Conservation (phyloP, 2,797 vertebrate species). For the Eulemur albifrons region DNA sequence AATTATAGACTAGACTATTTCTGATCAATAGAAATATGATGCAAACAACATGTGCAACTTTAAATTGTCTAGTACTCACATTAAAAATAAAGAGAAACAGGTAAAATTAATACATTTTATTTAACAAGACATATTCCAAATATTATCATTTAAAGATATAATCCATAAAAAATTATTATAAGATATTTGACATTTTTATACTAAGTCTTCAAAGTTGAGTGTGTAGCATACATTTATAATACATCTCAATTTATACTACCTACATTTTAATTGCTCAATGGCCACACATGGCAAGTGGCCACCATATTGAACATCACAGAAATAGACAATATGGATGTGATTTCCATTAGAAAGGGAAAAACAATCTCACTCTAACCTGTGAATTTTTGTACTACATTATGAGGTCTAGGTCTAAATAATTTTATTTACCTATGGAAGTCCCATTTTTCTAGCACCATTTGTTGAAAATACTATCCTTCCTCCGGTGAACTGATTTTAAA, state of each 20-base stretch:
- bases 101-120: neutral
- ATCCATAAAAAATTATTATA: neutral
- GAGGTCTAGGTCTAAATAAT: neutral
- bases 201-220: neutral
- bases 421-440: neutral
- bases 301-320: neutral
- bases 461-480: neutral
- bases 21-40: neutral
- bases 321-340: neutral
- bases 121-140: neutral
- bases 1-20: neutral
- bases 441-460: neutral
- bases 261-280: neutral
- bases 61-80: neutral
- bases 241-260: neutral
- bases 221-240: neutral
- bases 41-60: neutral
- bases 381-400: neutral
- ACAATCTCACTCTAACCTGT: neutral
- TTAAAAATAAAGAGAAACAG: neutral
- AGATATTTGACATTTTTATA: neutral
- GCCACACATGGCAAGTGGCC: neutral
- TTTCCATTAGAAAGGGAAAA: neutral
- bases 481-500: neutral
- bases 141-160: neutral